Evolutionary conservation across 2,888 invertebrate genomes (phyloP), one percentile per base, ranked within the genome.

Genomic region (Heliconius erato): DNA sequence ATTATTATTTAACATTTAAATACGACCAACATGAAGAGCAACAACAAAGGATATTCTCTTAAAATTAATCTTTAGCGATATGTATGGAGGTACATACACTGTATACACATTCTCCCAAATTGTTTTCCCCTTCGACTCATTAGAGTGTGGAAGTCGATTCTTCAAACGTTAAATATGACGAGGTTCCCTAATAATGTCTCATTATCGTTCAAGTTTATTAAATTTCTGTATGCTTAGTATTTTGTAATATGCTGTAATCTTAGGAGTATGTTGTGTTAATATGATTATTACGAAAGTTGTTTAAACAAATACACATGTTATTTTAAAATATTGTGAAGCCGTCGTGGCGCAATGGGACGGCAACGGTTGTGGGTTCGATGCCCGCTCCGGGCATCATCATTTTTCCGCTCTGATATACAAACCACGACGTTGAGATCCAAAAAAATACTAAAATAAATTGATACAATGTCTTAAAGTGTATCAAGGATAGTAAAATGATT

Each of bases 151-250:
- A 81, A 90, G 91, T 90, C 93, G 89, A 94, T 94, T 92, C 92
- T 92, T 94, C 92, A 93, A 91, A 94, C 92, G 92, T 93, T 94
- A 93, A 92, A 93, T 94, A 94, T 91, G 93, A 92, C 90, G 85
- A 87, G 89, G 89, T 87, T 86, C 85, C 87, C 86, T 94, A 93
- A 94, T 95, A 94, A 94, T 93, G 91, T 93, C 92, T 94, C 91
- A 94, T 94, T 94, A 94, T 93, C 92, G 89, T 89, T 89, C 86
- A 86, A 88, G 91, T 89, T 93, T 93, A 93, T 93, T 93, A 93
- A 93, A 91, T 92, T 93, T 91, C 89, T 32, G 91, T 89, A 79
- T 59, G 26, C 32, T 68, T 79, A 79, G 32, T 54, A 35, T n/a
- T 79, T 54, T 79, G 79, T 79, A 68, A 44, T 28, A 28, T 63